Evolutionary conservation across 2,888 invertebrate species (phyloP).

Genomic region (Hyposoter didymator): DNA sequence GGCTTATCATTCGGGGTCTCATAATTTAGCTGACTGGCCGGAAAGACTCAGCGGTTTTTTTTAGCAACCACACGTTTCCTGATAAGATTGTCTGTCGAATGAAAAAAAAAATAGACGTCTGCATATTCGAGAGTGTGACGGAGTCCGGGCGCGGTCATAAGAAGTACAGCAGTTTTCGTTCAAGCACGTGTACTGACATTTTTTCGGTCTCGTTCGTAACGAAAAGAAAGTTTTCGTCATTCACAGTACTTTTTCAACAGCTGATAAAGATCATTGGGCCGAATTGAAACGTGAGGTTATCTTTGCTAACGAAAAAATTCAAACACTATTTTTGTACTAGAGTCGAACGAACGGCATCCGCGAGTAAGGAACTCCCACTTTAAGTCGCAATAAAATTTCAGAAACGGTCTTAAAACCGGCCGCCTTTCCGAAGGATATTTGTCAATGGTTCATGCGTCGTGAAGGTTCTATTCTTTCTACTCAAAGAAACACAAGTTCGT

Average conservation of each 20-base stretch:
- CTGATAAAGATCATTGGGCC: neutral
- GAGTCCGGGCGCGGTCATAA: conserved; percentile 22
- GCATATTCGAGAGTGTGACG: conserved; percentile 5
- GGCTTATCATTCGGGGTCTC: conserved; percentile 29
- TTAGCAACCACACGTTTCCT: neutral
- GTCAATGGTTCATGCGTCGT: neutral
- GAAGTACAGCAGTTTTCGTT: neutral
- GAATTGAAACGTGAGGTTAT: neutral
- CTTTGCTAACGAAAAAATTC: neutral
- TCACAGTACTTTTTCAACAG: no score
- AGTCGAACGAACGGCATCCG: neutral
- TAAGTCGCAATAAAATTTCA: neutral
- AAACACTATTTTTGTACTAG: neutral
- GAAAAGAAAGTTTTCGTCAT: neutral
- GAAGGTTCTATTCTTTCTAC: neutral
- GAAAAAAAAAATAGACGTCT: conserved; percentile 8
- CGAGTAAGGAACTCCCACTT: neutral
- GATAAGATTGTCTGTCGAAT: conserved; percentile 41
- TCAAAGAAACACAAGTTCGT: neutral
- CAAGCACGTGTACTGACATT: neutral
- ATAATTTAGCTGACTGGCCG: conserved; percentile 16
- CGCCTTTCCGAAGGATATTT: neutral
- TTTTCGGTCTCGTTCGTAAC: neutral
- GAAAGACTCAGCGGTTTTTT: conserved; percentile 21
- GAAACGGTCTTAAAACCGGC: neutral